Evolutionary conservation across 2,113 vertebrate genomes (phyloP).

Genomic region (Scomber japonicus): DNA sequence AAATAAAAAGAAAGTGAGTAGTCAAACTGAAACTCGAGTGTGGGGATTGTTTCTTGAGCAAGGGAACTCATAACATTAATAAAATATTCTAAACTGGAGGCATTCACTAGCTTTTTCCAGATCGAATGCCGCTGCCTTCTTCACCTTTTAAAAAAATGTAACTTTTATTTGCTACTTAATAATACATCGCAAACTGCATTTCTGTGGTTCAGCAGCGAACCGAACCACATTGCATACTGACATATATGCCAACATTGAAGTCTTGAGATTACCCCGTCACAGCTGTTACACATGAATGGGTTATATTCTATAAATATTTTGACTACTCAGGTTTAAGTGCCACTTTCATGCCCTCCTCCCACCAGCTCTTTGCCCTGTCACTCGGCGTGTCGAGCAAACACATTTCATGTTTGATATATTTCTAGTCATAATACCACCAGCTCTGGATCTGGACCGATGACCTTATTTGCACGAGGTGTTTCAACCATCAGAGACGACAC

Average conservation of each 20-base stretch:
- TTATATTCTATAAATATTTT: too few relatives aligned
- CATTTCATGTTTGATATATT: not conserved
- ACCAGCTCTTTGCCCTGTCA: not conserved
- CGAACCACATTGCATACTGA: not conserved
- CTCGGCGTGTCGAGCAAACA: not conserved
- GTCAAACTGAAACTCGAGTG: too few relatives aligned
- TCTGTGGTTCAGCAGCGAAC: not conserved
- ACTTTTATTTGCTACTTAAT: not conserved
- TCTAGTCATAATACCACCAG: too few relatives aligned
- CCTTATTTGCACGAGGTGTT: constrained; percentile 12
- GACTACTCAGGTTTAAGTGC: too few relatives aligned
- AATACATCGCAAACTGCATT: not conserved
- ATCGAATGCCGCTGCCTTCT: too few relatives aligned
- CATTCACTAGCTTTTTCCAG: too few relatives aligned
- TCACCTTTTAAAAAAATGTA: not conserved
- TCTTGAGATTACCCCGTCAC: too few relatives aligned
- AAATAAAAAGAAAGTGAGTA: too few relatives aligned
- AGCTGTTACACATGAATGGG: too few relatives aligned
- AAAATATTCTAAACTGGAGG: too few relatives aligned
- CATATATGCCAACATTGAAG: not conserved
- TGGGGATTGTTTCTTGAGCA: too few relatives aligned
- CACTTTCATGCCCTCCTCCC: not conserved
- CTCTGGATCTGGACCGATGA: not conserved
- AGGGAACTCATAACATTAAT: too few relatives aligned
- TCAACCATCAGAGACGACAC: not conserved